Evolutionary conservation across 2,888 invertebrate genomes (phyloP), one percentile per base, ranked within the genome.

Genomic region (Rhagonycha lutea): DNA sequence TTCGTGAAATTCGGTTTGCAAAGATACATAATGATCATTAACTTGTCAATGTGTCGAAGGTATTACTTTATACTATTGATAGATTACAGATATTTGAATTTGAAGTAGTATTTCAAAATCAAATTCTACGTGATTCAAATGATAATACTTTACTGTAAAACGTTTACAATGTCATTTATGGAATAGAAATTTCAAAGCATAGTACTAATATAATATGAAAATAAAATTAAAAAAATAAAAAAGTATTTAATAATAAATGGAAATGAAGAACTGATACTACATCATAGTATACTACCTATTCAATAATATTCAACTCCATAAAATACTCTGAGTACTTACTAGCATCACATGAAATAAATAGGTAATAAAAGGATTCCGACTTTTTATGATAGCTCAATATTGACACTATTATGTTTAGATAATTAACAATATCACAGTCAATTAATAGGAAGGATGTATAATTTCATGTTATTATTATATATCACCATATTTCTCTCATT

Each of bases 361-460:
- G 47, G n/a, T 47, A 47, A 47, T 47, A n/a, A 47, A 18, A 47
- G 47, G 47, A 47, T 47, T n/a, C 2, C 4, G n/a, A n/a, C 8
- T 47, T 47, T 47, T 47, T n/a, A 47, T n/a, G 47, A 7, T 32
- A 12, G 32, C 12, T 32, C 32, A 70, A 61, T 61, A 70, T 26
- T 61, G 61, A 14, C 29, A 74, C 68, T 70, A n/a, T 61, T 65
- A 24, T 74, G 67, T 74, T 74, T 67, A 70, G 63, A 74, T 74
- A 74, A 74, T 74, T 65, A 74, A 70, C 69, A 70, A 74, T 74
- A 70, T 70, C 70, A 70, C 68, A 74, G 61, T 60, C 71, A 77
- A 77, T 77, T 77, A 74, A 73, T 62, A 74, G 70, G 71, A 74
- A 73, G 71, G 72, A 72, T 77, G 73, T 68, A 71, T 76, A 77